Percentiles rank a stretch among this genome's conserved stretches.
These are phyloP conservation scores for Vireo altiloquus DNA, from an alignment of 2,113 vertebrate genomes.

Conservation along the genomic window DNA sequence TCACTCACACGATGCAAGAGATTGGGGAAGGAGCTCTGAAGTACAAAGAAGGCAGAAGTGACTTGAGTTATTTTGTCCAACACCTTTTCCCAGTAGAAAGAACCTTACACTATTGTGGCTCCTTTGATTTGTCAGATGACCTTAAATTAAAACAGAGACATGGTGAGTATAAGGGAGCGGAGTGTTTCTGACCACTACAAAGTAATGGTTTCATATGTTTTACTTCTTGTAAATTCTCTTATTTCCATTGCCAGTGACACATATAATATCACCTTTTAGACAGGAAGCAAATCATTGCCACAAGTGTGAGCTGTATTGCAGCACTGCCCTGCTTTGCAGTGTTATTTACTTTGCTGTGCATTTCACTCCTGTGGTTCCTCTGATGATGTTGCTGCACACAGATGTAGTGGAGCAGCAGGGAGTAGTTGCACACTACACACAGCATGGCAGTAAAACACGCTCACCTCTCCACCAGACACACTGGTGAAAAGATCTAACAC, in stretches of 20 bases:
- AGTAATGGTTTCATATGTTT: not conserved
- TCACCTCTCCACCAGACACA: accelerated
- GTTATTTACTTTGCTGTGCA: not conserved
- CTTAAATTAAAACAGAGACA: not conserved
- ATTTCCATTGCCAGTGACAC: not conserved
- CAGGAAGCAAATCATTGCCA: not conserved
- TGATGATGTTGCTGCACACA: not conserved
- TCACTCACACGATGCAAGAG: not conserved
- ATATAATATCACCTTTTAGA: not conserved
- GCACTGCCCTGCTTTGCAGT: not conserved
- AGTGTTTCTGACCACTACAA: not conserved
- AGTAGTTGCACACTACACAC: not conserved
- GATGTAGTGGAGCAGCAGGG: not conserved
- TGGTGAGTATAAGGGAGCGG: not conserved
- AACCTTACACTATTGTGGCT: not conserved
- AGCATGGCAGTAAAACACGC: not conserved
- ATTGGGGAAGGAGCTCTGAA: accelerated
- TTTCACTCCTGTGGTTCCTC: not conserved
- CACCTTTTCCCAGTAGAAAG: not conserved
- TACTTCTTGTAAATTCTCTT: not conserved
- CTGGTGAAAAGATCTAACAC: not conserved
- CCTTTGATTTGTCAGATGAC: not conserved
- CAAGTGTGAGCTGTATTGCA: not conserved
- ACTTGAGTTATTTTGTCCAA: not conserved
- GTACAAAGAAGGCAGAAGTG: not conserved